Conservation (phyloP, 37 sponge, comb jelly and placozoan species). For the Beroe forskalii region DNA sequence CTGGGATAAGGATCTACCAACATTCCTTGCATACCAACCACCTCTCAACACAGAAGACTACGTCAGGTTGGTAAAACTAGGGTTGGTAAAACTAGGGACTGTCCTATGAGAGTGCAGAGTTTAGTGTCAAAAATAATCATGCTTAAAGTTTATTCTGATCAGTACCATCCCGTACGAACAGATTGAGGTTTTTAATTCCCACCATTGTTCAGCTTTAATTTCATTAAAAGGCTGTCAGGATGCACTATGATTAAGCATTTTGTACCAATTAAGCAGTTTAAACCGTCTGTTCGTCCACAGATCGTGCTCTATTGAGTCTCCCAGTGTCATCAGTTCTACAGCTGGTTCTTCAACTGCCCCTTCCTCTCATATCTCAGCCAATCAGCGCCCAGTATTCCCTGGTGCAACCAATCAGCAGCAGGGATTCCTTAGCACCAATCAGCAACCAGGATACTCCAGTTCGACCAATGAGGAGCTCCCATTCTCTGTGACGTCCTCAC, state of each 20-base stretch:
- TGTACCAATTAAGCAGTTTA: too few relatives aligned
- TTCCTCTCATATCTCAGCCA: not conserved
- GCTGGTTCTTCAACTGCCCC: not conserved
- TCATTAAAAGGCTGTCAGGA: too few relatives aligned
- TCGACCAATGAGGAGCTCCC: too few relatives aligned
- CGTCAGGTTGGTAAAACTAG: not conserved
- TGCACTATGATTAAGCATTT: too few relatives aligned
- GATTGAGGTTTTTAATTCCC: not conserved
- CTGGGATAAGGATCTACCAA: conserved; percentile 48
- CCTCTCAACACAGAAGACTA: conserved; percentile 16
- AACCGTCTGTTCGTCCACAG: too few relatives aligned
- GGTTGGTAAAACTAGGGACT: not conserved
- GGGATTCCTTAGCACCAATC: not conserved
- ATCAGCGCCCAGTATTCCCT: not conserved
- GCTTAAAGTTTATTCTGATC: not conserved
- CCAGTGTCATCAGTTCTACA: not conserved
- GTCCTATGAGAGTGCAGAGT: not conserved
- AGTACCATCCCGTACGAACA: too few relatives aligned
- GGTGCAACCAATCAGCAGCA: not conserved
- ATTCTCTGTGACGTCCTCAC: not conserved
- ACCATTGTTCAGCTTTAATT: not conserved
- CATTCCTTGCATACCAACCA: not conserved
- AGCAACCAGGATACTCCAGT: too few relatives aligned
- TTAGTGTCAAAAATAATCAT: not conserved
- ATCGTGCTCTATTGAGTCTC: conserved; percentile 4